Evolutionary conservation across 1,140 invertebrate genomes (phyloP).

Genomic region (Diuraphis noxia): DNA sequence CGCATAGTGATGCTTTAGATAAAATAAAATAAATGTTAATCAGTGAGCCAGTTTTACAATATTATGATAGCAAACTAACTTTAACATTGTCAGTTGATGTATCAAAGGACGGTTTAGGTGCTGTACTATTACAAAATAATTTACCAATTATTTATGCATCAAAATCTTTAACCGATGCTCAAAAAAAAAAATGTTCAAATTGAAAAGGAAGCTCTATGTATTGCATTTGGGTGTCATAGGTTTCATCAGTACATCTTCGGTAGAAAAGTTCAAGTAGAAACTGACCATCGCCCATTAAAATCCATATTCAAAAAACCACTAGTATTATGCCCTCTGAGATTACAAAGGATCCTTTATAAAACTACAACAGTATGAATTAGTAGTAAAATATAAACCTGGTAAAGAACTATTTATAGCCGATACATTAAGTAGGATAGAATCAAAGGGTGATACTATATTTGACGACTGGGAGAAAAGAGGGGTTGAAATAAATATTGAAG

Average conservation of each 20-base stretch:
- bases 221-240: too few species aligned
- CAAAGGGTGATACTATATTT: too few species aligned
- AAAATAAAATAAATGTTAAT: slow-evolving; percentile 57
- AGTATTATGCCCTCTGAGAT: background rate
- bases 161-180: slow-evolving; percentile 57
- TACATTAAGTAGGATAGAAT: too few species aligned
- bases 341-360: too few species aligned
- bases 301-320: background rate
- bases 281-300: background rate
- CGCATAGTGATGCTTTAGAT: slow-evolving; percentile 56
- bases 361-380: too few species aligned
- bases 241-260: background rate
- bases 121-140: slow-evolving; percentile 60
- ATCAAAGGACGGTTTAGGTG: slow-evolving; percentile 60
- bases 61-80: slow-evolving; percentile 56
- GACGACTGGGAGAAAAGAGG: background rate
- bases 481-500: background rate
- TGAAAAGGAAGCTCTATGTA: background rate
- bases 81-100: slow-evolving; percentile 59
- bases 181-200: background rate
- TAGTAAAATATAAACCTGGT: too few species aligned
- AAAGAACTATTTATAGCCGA: too few species aligned
- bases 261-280: background rate
- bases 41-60: slow-evolving; percentile 57
- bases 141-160: slow-evolving; percentile 56